Evolutionary conservation across 1,140 invertebrate species (phyloP).

Genomic region (Aphaenogaster floridana): DNA sequence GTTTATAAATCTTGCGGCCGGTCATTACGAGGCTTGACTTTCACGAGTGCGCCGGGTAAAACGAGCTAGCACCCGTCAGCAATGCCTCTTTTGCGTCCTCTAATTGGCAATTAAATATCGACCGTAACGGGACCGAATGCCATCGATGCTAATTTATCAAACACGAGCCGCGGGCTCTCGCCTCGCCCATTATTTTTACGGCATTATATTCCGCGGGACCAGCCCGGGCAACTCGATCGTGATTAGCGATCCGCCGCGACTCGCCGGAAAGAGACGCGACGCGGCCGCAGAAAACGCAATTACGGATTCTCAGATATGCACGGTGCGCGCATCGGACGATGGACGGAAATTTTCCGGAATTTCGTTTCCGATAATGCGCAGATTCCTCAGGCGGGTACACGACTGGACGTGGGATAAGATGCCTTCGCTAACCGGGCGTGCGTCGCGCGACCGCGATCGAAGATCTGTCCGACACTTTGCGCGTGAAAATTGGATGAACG

Average conservation of each 20-base stretch:
- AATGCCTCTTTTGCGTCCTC: slow-evolving; percentile 69
- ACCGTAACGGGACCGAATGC: slow-evolving; percentile 70
- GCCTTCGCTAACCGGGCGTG: neutral
- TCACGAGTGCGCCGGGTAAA: slow-evolving; percentile 65
- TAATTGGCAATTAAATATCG: slow-evolving; percentile 81
- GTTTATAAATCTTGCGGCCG: slow-evolving; percentile 73
- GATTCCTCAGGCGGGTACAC: slow-evolving; percentile 26
- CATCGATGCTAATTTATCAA: slow-evolving; percentile 72
- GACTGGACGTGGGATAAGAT: neutral
- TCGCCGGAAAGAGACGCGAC: neutral
- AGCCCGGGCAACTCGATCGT: neutral
- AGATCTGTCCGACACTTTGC: neutral
- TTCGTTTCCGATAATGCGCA: slow-evolving; percentile 49
- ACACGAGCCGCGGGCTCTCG: slow-evolving; percentile 25
- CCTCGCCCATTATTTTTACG: slow-evolving; percentile 48
- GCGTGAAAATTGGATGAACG: neutral
- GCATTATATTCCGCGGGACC: slow-evolving; percentile 31
- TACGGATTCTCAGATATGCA: slow-evolving; percentile 32
- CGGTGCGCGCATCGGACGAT: neutral
- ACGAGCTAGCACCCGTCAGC: slow-evolving; percentile 70
- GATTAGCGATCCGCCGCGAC: slow-evolving; percentile 35
- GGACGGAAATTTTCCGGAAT: slow-evolving; percentile 34
- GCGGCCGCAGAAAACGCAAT: slow-evolving; percentile 24
- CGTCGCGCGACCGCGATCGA: slow-evolving; percentile 4
- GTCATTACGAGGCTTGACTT: slow-evolving; percentile 72